Conservation (phyloP, 1,140 invertebrate species). For the Stegodyphus mimosarum region DNA sequence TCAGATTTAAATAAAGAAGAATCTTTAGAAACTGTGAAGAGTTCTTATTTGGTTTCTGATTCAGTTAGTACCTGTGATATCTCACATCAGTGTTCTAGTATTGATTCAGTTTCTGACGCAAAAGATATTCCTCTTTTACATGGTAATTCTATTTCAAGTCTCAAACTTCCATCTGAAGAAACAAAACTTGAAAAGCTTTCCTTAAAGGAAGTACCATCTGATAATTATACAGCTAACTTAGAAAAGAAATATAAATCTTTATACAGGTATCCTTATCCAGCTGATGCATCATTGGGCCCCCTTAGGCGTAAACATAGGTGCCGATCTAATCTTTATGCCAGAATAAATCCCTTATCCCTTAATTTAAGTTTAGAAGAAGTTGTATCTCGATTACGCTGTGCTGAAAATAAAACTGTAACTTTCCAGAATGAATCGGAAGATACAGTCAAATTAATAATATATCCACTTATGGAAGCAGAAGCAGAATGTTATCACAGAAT, state of each 20-base stretch:
- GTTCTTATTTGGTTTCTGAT: no score
- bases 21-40: no score
- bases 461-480: slow-evolving; percentile 17
- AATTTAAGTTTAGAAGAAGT: slow-evolving; percentile 13
- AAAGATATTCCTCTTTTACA: no score
- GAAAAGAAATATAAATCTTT: neutral
- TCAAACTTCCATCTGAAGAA: no score
- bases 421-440: neutral
- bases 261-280: neutral
- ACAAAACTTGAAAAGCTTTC: no score
- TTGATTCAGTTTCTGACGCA: no score
- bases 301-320: neutral
- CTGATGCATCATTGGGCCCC: neutral
- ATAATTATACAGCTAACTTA: no score
- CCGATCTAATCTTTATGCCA: neutral
- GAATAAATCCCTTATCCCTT: neutral
- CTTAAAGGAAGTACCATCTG: no score
- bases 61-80: no score
- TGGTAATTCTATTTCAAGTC: no score
- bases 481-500: slow-evolving; percentile 32
- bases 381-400: neutral
- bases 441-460: neutral
- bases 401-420: neutral
- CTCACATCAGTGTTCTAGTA: no score
- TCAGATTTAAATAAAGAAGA: no score